Evolutionary conservation across 1,140 invertebrate genomes (phyloP), one percentile per base, ranked within the genome.

Genomic region (Diorhabda elongata): DNA sequence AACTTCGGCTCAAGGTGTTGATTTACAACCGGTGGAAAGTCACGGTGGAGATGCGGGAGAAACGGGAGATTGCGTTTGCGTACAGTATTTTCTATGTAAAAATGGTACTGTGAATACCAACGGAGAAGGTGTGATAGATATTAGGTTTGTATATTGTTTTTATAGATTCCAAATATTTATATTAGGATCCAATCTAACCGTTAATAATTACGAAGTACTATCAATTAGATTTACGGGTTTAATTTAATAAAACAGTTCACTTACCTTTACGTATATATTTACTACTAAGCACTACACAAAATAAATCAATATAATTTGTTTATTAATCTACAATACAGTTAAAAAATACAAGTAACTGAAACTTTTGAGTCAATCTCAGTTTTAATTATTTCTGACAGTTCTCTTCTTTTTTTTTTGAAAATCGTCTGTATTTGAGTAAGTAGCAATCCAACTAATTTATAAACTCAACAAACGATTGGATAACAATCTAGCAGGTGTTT

Each of bases 71-170:
- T 87, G 87, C 70, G 81, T 80, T 64, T 88, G 87, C 73, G 86
- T 88, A 0, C 84, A 85, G 0, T 93, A 92, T 76, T 92, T 90
- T 76, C 84, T 88, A 8, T 93, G 91, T 69, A 83, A 85, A 26
- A 84, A 90, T 64, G 72, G 72, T 5, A 64, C 58, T 8, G 86
- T 93, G 42, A 84, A 88, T 58, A 88, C 85, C 0, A 86, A 93
- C 75, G 92, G 92, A 3, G 78, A 85, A 26, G 90, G 90, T 44
- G 81, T 94, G 43, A 92, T 95, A 69, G 91, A 95, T 78, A 91
- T 92, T 45, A 86, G 89, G 84, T 86, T 71, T 62, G 45, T 44
- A 41, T 63, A 2, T 8, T 26, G 26, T 26, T 26, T 26, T 26
- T 2, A 26, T 26, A 26, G 26, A 26, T 26, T 26, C 26, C 26